Conservation (phyloP, 2,797 vertebrate species). For the Ara ararauna region DNA sequence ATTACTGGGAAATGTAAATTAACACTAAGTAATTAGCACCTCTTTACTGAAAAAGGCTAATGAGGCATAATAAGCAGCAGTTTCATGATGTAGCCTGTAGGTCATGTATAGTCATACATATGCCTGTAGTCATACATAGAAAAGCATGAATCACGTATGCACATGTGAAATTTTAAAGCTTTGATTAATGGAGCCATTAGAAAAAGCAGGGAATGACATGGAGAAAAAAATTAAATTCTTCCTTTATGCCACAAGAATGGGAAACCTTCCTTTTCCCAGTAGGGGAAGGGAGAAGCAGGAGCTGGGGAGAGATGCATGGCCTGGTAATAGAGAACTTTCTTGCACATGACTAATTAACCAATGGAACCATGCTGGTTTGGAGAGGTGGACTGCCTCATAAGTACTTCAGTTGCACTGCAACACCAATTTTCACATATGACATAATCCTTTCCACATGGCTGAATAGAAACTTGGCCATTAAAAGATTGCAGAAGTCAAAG, state of each 20-base stretch:
- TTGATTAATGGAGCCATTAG: neutral
- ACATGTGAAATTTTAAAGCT: neutral
- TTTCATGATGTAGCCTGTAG: constrained; percentile 1
- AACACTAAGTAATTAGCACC: neutral
- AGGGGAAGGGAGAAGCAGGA: neutral
- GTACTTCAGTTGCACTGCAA: neutral
- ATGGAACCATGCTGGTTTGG: neutral
- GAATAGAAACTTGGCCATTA: neutral
- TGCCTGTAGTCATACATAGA: constrained; percentile 1
- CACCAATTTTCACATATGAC: neutral
- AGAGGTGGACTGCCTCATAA: neutral
- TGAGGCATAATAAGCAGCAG: neutral
- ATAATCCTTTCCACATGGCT: neutral
- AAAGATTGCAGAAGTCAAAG: neutral
- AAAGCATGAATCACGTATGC: neutral
- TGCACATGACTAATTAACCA: neutral
- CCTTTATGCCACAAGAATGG: constrained; percentile 5
- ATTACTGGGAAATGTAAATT: constrained; percentile 8
- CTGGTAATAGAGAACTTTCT: neutral
- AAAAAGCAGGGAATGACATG: neutral
- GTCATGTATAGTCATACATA: neutral
- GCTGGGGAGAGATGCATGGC: neutral
- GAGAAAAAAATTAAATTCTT: neutral
- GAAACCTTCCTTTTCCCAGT: neutral
- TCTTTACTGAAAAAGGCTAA: neutral